Conservation (phyloP, 2,888 invertebrate genomes). For the Dasysyrphus tricinctus region DNA sequence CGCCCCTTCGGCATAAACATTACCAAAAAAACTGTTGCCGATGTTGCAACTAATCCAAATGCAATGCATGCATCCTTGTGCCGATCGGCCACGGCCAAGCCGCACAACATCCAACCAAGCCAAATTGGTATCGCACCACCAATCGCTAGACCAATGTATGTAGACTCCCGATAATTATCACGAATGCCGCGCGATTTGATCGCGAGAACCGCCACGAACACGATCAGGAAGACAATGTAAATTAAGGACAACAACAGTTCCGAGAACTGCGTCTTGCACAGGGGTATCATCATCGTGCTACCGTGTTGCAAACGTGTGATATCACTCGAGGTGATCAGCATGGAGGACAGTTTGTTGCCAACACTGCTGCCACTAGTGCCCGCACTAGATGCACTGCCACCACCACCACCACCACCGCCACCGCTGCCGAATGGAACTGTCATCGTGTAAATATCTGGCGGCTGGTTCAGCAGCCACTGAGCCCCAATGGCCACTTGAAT, state of each 20-base stretch:
- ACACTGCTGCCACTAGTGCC: constrained; percentile 61
- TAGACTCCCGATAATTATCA: constrained; percentile 96
- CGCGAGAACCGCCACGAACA: constrained; percentile 93
- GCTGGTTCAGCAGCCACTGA: constrained; percentile 92
- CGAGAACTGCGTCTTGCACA: constrained; percentile 88
- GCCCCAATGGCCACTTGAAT: constrained; percentile 94
- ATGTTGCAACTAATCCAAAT: constrained; percentile 93
- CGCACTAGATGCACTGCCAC: constrained; percentile 77
- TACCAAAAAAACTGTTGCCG: constrained; percentile 93
- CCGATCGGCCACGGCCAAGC: constrained; percentile 90
- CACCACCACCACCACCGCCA: too few species aligned
- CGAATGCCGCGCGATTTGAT: constrained; percentile 94
- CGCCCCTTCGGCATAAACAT: constrained; percentile 98
- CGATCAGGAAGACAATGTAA: constrained; percentile 92
- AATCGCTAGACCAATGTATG: constrained; percentile 94
- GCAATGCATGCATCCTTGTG: constrained; percentile 95
- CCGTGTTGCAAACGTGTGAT: constrained; percentile 79
- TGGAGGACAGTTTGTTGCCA: constrained; percentile 68
- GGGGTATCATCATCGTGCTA: constrained; percentile 82
- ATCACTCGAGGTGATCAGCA: constrained; percentile 76
- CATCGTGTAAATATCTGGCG: constrained; percentile 86
- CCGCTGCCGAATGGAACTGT: constrained; percentile 81
- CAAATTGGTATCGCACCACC: constrained; percentile 94
- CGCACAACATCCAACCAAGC: constrained; percentile 93
- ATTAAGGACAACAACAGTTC: constrained; percentile 91